phyloP scores from a whole-genome alignment of 2,797 vertebrate genomes.

The Sus cebifrons region DNA sequence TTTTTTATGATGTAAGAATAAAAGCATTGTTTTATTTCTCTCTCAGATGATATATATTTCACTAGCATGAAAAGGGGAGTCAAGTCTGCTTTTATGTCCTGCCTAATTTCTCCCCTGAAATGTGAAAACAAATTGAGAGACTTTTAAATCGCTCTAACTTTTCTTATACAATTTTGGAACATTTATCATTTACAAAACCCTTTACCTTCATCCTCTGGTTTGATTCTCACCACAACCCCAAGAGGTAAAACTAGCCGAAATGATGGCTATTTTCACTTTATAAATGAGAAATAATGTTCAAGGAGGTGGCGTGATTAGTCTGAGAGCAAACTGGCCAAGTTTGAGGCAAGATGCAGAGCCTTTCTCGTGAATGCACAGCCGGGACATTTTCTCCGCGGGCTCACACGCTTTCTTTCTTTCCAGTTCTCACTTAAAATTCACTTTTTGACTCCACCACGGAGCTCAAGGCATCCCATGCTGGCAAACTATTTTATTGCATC shows the following conservation, averaged over 20 bases:
- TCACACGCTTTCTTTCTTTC: not conserved
- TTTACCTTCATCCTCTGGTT: not conserved
- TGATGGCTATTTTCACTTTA: not conserved
- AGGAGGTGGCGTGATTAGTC: not conserved
- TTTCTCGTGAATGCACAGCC: not conserved
- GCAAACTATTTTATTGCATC: slow-evolving; percentile 17
- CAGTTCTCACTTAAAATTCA: not conserved
- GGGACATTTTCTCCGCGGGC: not conserved
- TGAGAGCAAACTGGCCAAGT: not conserved
- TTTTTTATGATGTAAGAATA: slow-evolving; percentile 58
- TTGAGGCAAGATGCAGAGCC: not conserved
- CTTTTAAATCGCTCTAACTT: not conserved
- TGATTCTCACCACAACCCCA: not conserved
- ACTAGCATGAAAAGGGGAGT: not conserved
- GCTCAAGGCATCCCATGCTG: not conserved
- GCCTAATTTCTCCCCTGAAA: not conserved
- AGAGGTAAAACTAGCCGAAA: not conserved
- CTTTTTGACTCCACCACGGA: not conserved
- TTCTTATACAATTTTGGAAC: not conserved
- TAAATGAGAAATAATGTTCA: not conserved
- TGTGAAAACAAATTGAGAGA: slow-evolving; percentile 27
- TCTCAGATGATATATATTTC: slow-evolving; percentile 16
- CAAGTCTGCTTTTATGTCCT: not conserved
- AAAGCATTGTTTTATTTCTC: slow-evolving; percentile 59
- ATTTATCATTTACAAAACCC: not conserved